Evolutionary conservation across 2,888 invertebrate species (phyloP).

Genomic region (Villa cingulata): DNA sequence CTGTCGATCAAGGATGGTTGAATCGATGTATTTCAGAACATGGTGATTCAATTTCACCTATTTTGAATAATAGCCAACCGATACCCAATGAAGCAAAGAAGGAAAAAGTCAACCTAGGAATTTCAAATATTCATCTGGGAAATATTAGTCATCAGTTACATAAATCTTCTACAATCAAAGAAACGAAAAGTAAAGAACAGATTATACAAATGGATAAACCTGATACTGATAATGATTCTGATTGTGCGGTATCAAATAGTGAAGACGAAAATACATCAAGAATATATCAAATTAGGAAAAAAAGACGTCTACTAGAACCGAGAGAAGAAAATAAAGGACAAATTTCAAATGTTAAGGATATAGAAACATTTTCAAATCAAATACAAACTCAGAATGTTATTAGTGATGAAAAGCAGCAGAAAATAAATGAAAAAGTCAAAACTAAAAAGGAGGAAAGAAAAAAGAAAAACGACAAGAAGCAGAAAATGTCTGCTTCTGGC

Average conservation of each 20-base stretch:
- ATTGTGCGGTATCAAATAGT: constrained; percentile 56
- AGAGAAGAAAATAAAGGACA: background rate
- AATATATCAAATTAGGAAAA: constrained; percentile 41
- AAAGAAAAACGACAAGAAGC: background rate
- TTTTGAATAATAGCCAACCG: constrained; percentile 1
- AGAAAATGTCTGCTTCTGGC: constrained; percentile 6
- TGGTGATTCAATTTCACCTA: background rate
- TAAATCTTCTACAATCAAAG: too few species aligned
- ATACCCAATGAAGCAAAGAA: constrained; percentile 1
- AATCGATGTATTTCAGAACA: constrained; percentile 15
- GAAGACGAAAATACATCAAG: constrained; percentile 42
- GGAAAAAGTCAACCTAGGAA: constrained; percentile 26
- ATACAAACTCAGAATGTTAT: background rate
- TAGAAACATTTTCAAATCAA: background rate
- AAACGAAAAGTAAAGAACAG: too few species aligned
- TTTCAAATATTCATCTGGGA: constrained; percentile 37
- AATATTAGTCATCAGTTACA: too few species aligned
- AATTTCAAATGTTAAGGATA: background rate
- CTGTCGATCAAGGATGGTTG: constrained; percentile 37
- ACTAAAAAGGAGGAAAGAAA: background rate
- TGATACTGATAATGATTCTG: constrained; percentile 42
- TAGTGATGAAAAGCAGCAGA: background rate
- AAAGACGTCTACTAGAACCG: constrained; percentile 32
- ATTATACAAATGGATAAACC: too few species aligned
- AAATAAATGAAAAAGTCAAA: background rate